Conservation (phyloP, 1,140 invertebrate species). For the Drosophila repletoides region DNA sequence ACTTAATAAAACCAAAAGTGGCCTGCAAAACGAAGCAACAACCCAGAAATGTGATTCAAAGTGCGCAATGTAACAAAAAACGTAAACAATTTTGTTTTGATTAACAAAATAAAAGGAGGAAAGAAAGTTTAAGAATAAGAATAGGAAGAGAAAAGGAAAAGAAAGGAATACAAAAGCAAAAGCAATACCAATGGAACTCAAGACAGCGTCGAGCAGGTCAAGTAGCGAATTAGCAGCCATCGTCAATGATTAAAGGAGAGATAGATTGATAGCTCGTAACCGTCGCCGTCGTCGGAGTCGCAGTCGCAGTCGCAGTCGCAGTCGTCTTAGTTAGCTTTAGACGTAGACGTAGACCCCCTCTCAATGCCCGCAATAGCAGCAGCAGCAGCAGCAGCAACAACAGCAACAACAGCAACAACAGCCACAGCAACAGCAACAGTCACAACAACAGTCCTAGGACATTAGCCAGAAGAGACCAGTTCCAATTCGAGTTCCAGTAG, state of each 20-base stretch:
- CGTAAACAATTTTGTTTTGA: slow-evolving; percentile 43
- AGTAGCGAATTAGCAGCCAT: slow-evolving; percentile 62
- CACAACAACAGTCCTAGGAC: slow-evolving; percentile 22
- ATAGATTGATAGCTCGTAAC: slow-evolving; percentile 23
- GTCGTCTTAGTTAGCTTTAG: slow-evolving; percentile 59
- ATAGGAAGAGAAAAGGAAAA: slow-evolving; percentile 11
- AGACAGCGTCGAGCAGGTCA: slow-evolving; percentile 52
- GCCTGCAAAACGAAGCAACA: slow-evolving; percentile 64
- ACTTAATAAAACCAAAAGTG: slow-evolving; percentile 68
- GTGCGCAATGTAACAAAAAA: slow-evolving; percentile 69
- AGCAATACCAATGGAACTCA: slow-evolving; percentile 64
- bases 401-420: slow-evolving; percentile 45
- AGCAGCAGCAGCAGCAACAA: slow-evolving; percentile 48
- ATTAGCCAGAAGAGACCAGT: slow-evolving; percentile 16
- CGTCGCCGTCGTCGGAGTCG: slow-evolving; percentile 21
- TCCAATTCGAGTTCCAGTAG: background rate
- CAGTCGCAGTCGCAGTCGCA: slow-evolving; percentile 47
- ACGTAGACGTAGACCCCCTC: slow-evolving; percentile 23
- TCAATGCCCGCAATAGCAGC: slow-evolving; percentile 53
- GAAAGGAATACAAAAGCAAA: slow-evolving; percentile 26
- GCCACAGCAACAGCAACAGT: slow-evolving; percentile 17
- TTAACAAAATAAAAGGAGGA: slow-evolving; percentile 14
- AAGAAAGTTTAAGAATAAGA: too few relatives aligned
- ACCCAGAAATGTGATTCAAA: slow-evolving; percentile 74
- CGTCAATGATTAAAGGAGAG: slow-evolving; percentile 65